Evolutionary conservation across 2,797 vertebrate genomes (phyloP), one percentile per base, ranked within the genome.

Genomic region (Enoplosus armatus): DNA sequence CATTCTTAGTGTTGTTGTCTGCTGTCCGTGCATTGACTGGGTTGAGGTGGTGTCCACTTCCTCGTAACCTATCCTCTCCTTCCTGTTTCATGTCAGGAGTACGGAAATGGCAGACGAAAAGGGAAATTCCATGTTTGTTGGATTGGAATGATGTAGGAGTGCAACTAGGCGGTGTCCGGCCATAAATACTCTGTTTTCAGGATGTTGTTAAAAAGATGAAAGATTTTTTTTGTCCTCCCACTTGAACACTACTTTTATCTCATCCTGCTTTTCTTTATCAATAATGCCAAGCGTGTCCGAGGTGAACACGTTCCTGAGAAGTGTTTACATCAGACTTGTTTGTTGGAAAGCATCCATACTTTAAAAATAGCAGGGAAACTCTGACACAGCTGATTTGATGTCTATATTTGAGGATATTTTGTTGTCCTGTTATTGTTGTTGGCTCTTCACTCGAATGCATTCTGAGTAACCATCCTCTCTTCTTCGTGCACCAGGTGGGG

Each of bases 401-500:
- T 51, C 33, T 80, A 20, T 61, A 37, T 75, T 75, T 72, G 12
- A 45, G 24, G 48, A 61, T 24, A 24, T 72, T 18, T 27, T 29
- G 20, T 26, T 63, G 53, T 61, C 16, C 37, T 65, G 11, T 43
- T n/a, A n/a, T n/a, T 83, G 47, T 56, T 63, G 45, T 22, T 62
- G 18, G 3, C 20, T 74, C 12, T 31, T 41, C 14, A 43, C 37
- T 18, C 14, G 9, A 8, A 71, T 67, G 43, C 8, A n/a, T 59
- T 61, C 50, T 77, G 3, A 72, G 35, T 89, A 55, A 83, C 59
- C 3, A 4, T 83, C 14, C 1, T 81, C 35, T 82, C 39, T 86
- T 61, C 16, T 76, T 82, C 72, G 14, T 90, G 63, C 78, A 85
- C 66, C 87, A 99, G 98, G 88, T 99, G 98, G 98, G 98, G 98